Evolutionary conservation across 2,113 vertebrate species (phyloP), one percentile per base, ranked within the genome.

Genomic region (Scytalopus superciliaris): DNA sequence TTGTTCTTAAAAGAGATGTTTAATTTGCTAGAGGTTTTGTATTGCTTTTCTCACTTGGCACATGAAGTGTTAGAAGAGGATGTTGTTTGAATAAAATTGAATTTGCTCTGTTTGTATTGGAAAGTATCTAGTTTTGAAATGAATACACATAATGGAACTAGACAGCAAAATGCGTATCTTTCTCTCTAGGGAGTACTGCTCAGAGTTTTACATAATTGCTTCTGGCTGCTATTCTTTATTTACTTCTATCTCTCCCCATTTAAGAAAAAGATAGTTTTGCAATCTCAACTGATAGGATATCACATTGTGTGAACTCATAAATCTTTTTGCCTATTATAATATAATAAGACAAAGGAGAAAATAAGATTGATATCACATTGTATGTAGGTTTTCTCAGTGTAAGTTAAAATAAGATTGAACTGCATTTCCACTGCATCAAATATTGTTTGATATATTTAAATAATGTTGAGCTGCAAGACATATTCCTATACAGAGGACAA

Each of bases 101-200:
- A 91, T 83, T 96, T 92, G 33, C 49, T 91, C n/a, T 92, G 52
- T 90, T 95, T 90, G 44, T 80, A 83, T 64, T 95, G 69, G 56
- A 77, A 96, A 96, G 66, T 45, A 75, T 70, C 63, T 91, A 55
- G 39, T 84, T 96, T 88, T 95, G 74, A 97, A 94, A 92, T 85
- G 73, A 92, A 83, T 40, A 92, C 63, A 63, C 5, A 2, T 80
- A 96, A 96, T 94, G 67, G 66, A 97, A 93, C 73, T 40, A 87
- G 91, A 94, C 88, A 93, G 63, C 70, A 90, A 95, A 94, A 95
- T 76, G 52, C 69, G 17, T 89, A 75, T 84, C 68, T 91, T 94
- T 91, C 42, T 93, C 85, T 87, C 44, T 57, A 68, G 67, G 76
- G 94, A 91, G 72, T 68, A 63, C 37, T 64, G 23, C 49, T 95